Percentiles rank a stretch among this genome's conserved stretches.
These are phyloP conservation scores for Calcarius lapponicus DNA, from an alignment of 2,797 vertebrate genomes.

Conservation along the genomic window DNA sequence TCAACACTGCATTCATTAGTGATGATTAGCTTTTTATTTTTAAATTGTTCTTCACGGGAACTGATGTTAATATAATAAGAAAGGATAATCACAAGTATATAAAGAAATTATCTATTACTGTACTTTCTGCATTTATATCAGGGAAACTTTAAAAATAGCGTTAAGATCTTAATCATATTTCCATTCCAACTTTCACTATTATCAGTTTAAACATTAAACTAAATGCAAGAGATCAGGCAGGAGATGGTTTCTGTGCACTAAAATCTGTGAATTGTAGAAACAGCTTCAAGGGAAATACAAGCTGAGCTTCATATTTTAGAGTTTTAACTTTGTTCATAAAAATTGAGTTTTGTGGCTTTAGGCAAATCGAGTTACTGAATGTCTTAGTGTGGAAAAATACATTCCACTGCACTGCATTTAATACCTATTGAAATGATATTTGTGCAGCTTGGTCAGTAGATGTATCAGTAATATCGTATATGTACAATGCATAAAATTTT, in stretches of 20 bases:
- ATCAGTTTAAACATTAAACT: neutral
- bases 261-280: neutral
- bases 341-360: neutral
- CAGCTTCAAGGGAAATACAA: neutral
- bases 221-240: neutral
- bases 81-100: neutral
- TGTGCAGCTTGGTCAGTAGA: neutral
- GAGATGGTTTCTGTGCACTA: neutral
- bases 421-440: neutral
- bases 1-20: conserved; percentile 44
- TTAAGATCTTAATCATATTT: neutral
- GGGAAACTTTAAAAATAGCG: neutral
- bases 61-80: neutral
- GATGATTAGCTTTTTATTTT: conserved; percentile 48
- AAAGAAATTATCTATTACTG: conserved; percentile 25
- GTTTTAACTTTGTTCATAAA: neutral
- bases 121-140: neutral
- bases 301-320: neutral
- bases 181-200: neutral
- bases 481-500: neutral
- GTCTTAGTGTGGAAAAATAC: neutral
- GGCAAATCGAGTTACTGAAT: neutral
- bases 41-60: conserved; percentile 16
- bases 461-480: neutral
- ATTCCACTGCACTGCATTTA: neutral